These are phyloP conservation scores for Isichthys henryi DNA, from an alignment of 2,113 vertebrate genomes.

Conservation along the genomic window DNA sequence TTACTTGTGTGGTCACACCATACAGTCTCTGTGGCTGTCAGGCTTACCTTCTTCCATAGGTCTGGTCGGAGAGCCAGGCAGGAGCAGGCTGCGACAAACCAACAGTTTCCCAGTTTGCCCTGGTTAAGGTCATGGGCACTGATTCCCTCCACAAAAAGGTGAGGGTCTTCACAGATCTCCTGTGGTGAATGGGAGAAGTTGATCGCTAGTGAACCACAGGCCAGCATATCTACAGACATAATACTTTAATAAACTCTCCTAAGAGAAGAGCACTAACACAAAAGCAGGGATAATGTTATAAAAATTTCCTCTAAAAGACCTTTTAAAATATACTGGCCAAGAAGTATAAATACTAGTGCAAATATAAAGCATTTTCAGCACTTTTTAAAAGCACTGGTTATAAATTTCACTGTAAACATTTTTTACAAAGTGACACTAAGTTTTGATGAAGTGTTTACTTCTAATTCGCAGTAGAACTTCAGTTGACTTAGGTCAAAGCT, in stretches of 20 bases:
- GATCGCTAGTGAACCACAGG: background rate
- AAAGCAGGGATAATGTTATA: background rate
- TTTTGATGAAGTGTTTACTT: background rate
- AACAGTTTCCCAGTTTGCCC: slow-evolving; percentile 81
- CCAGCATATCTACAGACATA: background rate
- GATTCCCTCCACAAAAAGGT: slow-evolving; percentile 78
- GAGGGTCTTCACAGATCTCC: slow-evolving; percentile 73
- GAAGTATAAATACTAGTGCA: background rate
- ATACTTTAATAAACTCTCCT: background rate
- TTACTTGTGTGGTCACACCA: background rate
- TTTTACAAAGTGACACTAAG: background rate
- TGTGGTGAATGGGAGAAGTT: slow-evolving; percentile 33
- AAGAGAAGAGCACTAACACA: background rate
- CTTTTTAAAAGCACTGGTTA: background rate
- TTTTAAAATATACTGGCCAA: background rate
- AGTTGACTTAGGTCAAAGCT: background rate
- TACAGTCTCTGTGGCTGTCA: background rate
- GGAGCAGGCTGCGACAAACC: slow-evolving; percentile 84
- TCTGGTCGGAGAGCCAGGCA: slow-evolving; percentile 72
- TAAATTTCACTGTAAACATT: background rate
- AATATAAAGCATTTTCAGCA: background rate
- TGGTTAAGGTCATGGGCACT: slow-evolving; percentile 83
- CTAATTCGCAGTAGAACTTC: background rate
- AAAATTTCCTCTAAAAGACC: background rate
- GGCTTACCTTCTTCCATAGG: slow-evolving; percentile 75